Conservation (phyloP, 2,113 vertebrate species). For the Ellobius talpinus region DNA sequence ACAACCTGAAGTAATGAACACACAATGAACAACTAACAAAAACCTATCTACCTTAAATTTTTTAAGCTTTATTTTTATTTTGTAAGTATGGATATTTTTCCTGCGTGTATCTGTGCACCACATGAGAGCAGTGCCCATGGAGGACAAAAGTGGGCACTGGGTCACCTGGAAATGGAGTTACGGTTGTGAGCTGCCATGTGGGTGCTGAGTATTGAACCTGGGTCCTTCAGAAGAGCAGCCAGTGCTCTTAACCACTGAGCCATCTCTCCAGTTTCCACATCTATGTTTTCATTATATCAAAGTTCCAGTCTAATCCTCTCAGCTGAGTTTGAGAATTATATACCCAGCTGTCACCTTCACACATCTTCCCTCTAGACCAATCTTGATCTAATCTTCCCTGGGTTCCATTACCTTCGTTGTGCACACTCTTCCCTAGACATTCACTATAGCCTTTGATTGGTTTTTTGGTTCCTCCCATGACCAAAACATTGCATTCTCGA, state of each 20-base stretch:
- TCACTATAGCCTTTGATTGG: background rate
- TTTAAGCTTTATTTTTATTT: background rate
- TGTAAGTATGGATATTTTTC: background rate
- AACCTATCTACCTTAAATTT: background rate
- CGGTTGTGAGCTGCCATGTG: background rate
- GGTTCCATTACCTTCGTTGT: background rate
- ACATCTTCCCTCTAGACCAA: background rate
- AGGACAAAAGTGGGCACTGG: background rate
- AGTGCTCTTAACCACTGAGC: background rate
- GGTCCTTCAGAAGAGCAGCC: too few relatives aligned
- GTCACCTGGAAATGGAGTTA: background rate
- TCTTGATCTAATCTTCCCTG: background rate
- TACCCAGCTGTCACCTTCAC: background rate
- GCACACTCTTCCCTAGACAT: background rate
- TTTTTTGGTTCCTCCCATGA: background rate
- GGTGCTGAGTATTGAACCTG: background rate
- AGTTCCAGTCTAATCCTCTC: slow-evolving; percentile 20
- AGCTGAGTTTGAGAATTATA: background rate
- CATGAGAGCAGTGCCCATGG: background rate
- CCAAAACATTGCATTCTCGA: background rate
- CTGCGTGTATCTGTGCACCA: background rate
- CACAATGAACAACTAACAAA: background rate
- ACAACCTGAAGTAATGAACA: background rate
- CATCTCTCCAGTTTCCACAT: background rate
- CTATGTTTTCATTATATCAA: background rate